Base-by-base conservation (phyloP, 1,140 invertebrate species). In the Scaptomyza hsui region DNA sequence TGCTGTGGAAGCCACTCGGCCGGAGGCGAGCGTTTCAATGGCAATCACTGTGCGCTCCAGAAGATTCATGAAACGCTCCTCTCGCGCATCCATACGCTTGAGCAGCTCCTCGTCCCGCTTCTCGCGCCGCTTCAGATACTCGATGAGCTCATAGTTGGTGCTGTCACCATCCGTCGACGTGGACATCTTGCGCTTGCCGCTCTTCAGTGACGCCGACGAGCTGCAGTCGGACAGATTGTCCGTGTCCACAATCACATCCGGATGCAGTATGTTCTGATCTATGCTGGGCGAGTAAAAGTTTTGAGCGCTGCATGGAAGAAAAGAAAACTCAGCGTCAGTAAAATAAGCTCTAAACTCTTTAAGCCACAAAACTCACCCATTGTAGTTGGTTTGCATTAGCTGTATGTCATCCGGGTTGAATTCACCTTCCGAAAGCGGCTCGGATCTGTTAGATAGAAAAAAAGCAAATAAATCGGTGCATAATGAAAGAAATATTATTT, bases 391-490 rank as follows among this genome's bases (percentile, higher is more conserved):
- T 44, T 88, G 89, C 82, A 91, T 90, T 6, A 91, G 47, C 24
- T 90, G 89, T 47, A 91, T 91, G 52, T 91, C 89, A 56, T 91
- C 89, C 16, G 89, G 89, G 61, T 91, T 91, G 47, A 91, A 91
- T 55, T 91, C 89, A 4, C 89, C 89, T 35, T 91, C 89, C 0
- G 89, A 91, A 5, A 90, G 75, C 18, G 89, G 89, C 32, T 91
- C 89, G 5, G 89, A 90, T 70, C 89, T 91, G 52, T 42, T 29
- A 1, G 4, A 6, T 4, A 5, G 37, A 42, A 12, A n/a, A 15
- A 5, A 32, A 44, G 60, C 3, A 2, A 18, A 16, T 21, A 13
- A 53, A 47, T 19, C 5, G 21, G 4, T 26, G 0, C n/a, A 26
- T 5, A 3, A 37, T 37, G 32, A 0, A 37, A 3, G 32, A 7